Evolutionary conservation across 2,888 invertebrate species (phyloP), one percentile per base, ranked within the genome.

Genomic region (Phalera bucephala): DNA sequence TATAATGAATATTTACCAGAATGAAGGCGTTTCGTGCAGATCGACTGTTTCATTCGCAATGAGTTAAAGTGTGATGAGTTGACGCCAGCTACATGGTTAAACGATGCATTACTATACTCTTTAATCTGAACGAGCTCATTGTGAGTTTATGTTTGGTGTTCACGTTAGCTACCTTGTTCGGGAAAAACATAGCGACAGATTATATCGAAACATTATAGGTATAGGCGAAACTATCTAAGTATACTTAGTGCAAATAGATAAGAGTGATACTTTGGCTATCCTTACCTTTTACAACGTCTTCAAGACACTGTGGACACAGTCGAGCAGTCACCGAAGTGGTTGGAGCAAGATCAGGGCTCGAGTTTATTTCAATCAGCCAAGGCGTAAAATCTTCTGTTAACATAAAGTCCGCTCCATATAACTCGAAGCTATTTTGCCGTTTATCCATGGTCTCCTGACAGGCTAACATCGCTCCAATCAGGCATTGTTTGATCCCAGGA

Each of bases 331-430:
- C 96, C 45, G 94, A 95, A 0, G 97, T 97, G 0, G 96, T 96
- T n/a, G 95, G 93, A 8, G 96, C 95, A 89, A 98, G 92, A 82
- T 97, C 96, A 0, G 98, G 98, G 80, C 97, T 96, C 5, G 96
- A 96, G 77, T 98, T 98, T 52, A 98, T 97, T 82, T 98, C 98
- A 52, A 98, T 95, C 1, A 98, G 91, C 97, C 97, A 98, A 0
- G 97, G 97, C 17, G 93, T 93, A 59, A 94, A 95, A 63, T 95
- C 95, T 38, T 97, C 95, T 28, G 95, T 95, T 39, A 98, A 85
- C 95, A 98, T 97, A 70, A 98, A 98, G 80, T 98, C 98, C 0
- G 98, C 98, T 9, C 98, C 98, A 62, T 97, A 98, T 12, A 98
- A 81, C 80, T 98, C 97, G 82, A 97, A 98, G 33, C 97, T 96